Evolutionary conservation across 1,140 invertebrate species (phyloP), one percentile per base, ranked within the genome.

Genomic region (Lamellibrachia luymesi): DNA sequence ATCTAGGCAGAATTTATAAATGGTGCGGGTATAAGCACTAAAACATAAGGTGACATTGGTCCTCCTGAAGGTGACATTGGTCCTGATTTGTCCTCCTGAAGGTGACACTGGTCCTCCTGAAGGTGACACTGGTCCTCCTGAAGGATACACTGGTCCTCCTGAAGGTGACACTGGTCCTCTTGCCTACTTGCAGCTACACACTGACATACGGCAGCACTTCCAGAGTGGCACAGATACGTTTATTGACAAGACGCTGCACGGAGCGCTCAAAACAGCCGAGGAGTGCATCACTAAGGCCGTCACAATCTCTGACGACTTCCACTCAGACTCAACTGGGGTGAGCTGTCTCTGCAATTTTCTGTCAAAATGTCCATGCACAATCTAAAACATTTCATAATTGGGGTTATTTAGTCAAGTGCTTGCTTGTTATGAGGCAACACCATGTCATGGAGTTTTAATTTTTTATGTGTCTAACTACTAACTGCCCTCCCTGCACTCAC

Each of bases 171-270:
- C 5, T 90, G 25, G 17, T 89, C 5, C 50, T 89, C 50, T 50
- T 13, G 38, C 22, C 38, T 52, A 50, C 92, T 94, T 94, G 17
- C 94, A 96, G 95, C 90, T 95, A 38, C 94, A 93, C 93, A 10
- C 93, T 51, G 95, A 95, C 6, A 93, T 96, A 1, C 94, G 94
- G 51, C 94, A 95, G 92, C 92, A 94, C 0, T 96, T 96, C 93
- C 94, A 95, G 49, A 93, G 50, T 91, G 95, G 95, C 4, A 94
- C 95, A 94, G 95, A 95, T 52, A 90, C 93, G 13, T 95, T 95
- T 90, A 93, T 95, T 10, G 95, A 95, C 94, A 95, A 94, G 90
- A 95, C 94, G 4, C 93, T 96, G 90, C 94, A 95, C 91, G 94
- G 94, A 10, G 95, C 94, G 8, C 56, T 96, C 50, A 93, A 93